Percentiles rank a stretch among this genome's conserved stretches.
phyloP scores from a whole-genome alignment of 2,888 invertebrate genomes.

The Lacanobia oleracea region DNA sequence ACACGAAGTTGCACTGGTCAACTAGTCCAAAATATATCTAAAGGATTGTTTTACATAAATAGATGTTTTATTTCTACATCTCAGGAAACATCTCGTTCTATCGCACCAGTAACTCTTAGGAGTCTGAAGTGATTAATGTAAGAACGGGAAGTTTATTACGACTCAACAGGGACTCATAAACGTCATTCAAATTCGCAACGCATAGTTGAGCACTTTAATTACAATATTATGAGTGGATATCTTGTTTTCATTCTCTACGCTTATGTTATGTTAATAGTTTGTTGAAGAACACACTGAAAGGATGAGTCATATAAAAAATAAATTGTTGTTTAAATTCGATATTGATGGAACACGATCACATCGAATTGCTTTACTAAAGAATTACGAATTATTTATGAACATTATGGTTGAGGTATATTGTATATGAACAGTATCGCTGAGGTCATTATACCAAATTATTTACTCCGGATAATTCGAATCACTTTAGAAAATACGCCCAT shows the following conservation, averaged over 20 bases:
- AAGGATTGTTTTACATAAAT: too few species aligned
- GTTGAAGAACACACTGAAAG: not conserved
- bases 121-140: not conserved
- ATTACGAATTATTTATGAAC: too few species aligned
- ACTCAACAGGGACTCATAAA: not conserved
- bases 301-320: not conserved
- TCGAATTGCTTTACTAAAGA: too few species aligned
- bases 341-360: too few species aligned
- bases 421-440: too few species aligned
- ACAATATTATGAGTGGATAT: not conserved
- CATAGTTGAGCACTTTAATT: slow-evolving; percentile 4
- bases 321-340: too few species aligned
- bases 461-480: too few species aligned
- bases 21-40: too few species aligned
- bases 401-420: too few species aligned
- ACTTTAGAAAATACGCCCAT: not conserved
- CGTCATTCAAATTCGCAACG: slow-evolving; percentile 4
- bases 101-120: not conserved
- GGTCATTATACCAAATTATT: too few species aligned
- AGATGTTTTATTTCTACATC: not conserved
- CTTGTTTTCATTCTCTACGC: not conserved
- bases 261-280: not conserved
- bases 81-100: not conserved
- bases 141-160: not conserved
- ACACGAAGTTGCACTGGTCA: too few species aligned